phyloP scores from a whole-genome alignment of 2,113 vertebrate genomes.

The Theristicus caerulescens region DNA sequence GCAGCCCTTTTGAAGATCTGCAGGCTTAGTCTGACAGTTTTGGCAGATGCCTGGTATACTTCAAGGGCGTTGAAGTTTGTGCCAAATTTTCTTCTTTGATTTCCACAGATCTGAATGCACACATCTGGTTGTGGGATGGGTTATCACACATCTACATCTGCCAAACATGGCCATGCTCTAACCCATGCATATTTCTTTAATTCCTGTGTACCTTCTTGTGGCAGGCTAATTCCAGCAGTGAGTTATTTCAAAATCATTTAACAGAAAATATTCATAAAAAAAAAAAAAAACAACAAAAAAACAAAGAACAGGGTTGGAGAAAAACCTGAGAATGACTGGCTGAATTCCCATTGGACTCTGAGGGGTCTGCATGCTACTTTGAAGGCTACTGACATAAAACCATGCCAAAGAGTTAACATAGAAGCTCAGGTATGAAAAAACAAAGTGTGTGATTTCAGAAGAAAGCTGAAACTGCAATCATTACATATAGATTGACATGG shows the following conservation, averaged over 20 bases:
- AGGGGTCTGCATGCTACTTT: background rate
- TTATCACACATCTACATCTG: conserved; percentile 50
- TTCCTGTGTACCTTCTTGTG: background rate
- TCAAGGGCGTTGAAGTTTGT: conserved; percentile 53
- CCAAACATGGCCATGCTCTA: conserved; percentile 6
- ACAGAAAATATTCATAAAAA: background rate
- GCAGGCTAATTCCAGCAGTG: background rate
- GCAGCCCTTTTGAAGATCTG: conserved; percentile 60
- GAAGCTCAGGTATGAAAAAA: background rate
- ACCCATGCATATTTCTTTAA: background rate
- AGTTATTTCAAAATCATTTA: background rate
- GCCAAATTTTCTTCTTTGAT: conserved; percentile 66
- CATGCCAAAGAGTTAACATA: background rate
- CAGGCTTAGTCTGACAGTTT: conserved; percentile 52
- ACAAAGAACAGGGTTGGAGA: rapidly evolving
- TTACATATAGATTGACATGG: background rate
- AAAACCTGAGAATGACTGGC: background rate
- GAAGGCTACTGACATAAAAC: background rate
- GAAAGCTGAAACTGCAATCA: background rate
- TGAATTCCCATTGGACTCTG: background rate
- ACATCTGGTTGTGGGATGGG: conserved; percentile 61
- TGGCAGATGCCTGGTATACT: conserved; percentile 44
- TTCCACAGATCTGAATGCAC: conserved; percentile 56
- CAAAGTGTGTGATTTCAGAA: background rate
- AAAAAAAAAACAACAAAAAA: background rate